Evolutionary conservation across 2,888 invertebrate genomes (phyloP).

Genomic region (Xestoiulus laeticollis): DNA sequence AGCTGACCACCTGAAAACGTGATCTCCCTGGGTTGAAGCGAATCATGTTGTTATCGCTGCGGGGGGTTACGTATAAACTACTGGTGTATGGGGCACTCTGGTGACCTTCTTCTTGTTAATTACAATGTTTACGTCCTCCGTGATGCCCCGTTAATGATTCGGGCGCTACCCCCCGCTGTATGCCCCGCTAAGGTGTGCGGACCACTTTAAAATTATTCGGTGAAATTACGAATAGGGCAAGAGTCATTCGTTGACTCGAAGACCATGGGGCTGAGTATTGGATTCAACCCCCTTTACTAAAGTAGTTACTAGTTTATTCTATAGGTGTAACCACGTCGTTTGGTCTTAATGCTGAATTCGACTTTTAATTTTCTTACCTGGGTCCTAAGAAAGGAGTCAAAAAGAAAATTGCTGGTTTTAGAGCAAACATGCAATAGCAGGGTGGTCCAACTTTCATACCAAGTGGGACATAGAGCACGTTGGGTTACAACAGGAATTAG

Average conservation of each 20-base stretch:
- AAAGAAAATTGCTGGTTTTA: too few relatives aligned
- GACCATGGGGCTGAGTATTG: too few relatives aligned
- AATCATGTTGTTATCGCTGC: not conserved
- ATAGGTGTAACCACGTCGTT: too few relatives aligned
- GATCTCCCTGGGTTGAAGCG: not conserved
- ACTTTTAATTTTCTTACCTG: too few relatives aligned
- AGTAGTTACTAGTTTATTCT: too few relatives aligned
- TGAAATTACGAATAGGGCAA: not conserved
- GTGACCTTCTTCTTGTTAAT: constrained; percentile 10
- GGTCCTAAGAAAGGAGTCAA: too few relatives aligned
- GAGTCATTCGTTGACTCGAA: not conserved
- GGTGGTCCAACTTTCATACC: too few relatives aligned
- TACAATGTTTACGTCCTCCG: not conserved
- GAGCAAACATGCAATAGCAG: too few relatives aligned
- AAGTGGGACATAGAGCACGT: too few relatives aligned
- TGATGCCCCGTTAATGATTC: not conserved
- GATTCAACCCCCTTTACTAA: too few relatives aligned
- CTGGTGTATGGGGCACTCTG: not conserved
- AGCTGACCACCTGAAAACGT: not conserved
- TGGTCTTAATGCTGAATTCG: too few relatives aligned
- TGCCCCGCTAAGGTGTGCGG: not conserved
- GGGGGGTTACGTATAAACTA: not conserved
- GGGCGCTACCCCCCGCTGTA: not conserved
- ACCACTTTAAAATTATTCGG: constrained; percentile 8
- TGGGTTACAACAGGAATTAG: too few relatives aligned